Conservation (phyloP, 2,113 vertebrate genomes). For the Mohoua ochrocephala region DNA sequence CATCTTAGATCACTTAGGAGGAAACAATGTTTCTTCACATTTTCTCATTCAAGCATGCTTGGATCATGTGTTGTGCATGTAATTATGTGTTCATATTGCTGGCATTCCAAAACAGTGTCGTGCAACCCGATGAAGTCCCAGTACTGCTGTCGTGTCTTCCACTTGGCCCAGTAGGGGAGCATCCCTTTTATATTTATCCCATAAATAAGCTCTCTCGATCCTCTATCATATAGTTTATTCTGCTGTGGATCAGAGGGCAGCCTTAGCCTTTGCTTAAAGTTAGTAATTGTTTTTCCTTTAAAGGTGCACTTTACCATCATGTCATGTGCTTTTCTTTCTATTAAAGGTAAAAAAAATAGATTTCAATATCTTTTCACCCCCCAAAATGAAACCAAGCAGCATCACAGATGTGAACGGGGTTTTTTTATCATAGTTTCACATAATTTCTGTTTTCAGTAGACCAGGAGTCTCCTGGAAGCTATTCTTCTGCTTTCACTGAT, state of each 20-base stretch:
- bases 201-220: background rate
- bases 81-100: background rate
- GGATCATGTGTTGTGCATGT: constrained; percentile 7
- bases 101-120: background rate
- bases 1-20: background rate
- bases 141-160: background rate
- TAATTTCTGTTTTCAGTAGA: constrained; percentile 77
- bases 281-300: background rate
- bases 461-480: constrained; percentile 84
- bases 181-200: too few species aligned
- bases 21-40: background rate
- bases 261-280: background rate
- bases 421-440: background rate
- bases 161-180: background rate
- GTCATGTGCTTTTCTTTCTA: background rate
- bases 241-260: background rate
- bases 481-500: constrained; percentile 81
- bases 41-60: constrained; percentile 29
- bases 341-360: background rate
- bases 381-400: background rate
- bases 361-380: background rate
- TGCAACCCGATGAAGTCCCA: background rate
- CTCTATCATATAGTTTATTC: background rate
- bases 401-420: background rate
- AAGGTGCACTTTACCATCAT: background rate